A percentile compares a stretch with the other conserved stretches of the same genome.
phyloP scores from a whole-genome alignment of 2,888 invertebrate genomes.

The Acronicta psi region DNA sequence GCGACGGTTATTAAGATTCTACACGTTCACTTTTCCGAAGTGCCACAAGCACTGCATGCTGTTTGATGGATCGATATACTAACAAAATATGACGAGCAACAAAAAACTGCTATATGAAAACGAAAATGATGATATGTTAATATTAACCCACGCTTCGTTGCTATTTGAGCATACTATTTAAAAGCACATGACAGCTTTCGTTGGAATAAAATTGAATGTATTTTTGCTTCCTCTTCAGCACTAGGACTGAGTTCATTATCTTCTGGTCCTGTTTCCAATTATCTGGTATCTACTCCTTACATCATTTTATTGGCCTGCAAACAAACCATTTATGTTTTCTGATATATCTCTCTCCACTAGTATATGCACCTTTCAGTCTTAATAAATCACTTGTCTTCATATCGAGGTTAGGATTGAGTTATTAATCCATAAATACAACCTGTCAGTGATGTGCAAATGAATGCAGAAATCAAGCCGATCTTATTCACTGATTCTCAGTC shows the following conservation, averaged over 20 bases:
- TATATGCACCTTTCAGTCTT: neutral
- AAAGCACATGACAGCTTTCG: slow-evolving; percentile 56
- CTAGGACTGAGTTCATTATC: too few species aligned
- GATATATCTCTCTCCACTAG: neutral
- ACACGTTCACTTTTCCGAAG: slow-evolving; percentile 58
- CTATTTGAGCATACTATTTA: slow-evolving; percentile 56
- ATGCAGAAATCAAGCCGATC: slow-evolving; percentile 18
- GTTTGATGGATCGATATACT: slow-evolving; percentile 43
- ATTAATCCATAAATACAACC: slow-evolving; percentile 20
- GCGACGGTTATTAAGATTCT: slow-evolving; percentile 58
- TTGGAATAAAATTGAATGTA: slow-evolving; percentile 38
- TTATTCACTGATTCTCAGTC: slow-evolving; percentile 8
- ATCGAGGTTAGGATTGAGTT: slow-evolving; percentile 7
- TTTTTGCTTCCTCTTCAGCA: slow-evolving; percentile 21
- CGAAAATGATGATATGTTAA: slow-evolving; percentile 6
- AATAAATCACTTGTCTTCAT: neutral
- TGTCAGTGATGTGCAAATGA: slow-evolving; percentile 18
- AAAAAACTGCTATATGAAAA: slow-evolving; percentile 15
- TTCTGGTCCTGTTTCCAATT: too few species aligned
- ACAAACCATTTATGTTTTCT: too few species aligned
- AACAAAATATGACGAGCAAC: slow-evolving; percentile 27
- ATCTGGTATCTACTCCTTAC: too few species aligned
- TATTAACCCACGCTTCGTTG: slow-evolving; percentile 57
- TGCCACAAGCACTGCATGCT: slow-evolving; percentile 41
- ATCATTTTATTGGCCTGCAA: too few species aligned